Base-by-base conservation (phyloP, 2,113 vertebrate genomes). In the Mormyrus lacerda region DNA sequence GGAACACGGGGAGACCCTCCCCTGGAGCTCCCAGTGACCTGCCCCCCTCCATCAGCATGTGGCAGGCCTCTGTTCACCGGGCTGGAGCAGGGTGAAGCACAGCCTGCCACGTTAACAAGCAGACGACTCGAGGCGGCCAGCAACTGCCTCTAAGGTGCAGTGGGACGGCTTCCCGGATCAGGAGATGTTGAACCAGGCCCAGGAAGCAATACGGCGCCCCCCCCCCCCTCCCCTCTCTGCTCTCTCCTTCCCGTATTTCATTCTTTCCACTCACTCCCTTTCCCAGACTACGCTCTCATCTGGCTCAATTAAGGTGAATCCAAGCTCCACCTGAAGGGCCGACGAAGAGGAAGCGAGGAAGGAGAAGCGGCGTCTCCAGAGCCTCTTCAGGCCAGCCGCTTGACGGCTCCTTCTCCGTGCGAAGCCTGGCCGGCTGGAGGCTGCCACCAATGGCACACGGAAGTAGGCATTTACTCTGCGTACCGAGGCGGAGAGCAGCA, bases 81-180 rank as follows among this genome's bases (percentile, higher is more conserved):
- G 42, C 82, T 87, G 53, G 42, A 45, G 42, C 5, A 5, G 27
- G 69, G 6, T 45, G 24, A 27, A 47, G 45, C 9, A 31, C 11
- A 85, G 24, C 24, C 11, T 47, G 44, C 83, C 83, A 85, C 83
- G 83, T 85, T 85, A 85, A 79, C 73, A 79, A 35, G 83, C 47
- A 50, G 83, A 85, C 24, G 44, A 1, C 44, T 85, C 24, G 24
- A 10, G 83, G 10, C 44, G n/a, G 4, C 82, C 83, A 85, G 83
- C 17, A 85, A 47, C 44, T 47, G 83, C 83, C 47, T 27, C 19
- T 7, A 50, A 85, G 83, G 83, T 50, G 47, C 45, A 27, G 47
- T 48, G 47, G 83, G 83, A 13, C 24, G 3, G 47, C 83, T 85
- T 47, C 83, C 83, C 82, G 45, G 82, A 45, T 47, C 24, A 24